Conservation (phyloP, 2,888 invertebrate genomes). For the Philaethria dido region DNA sequence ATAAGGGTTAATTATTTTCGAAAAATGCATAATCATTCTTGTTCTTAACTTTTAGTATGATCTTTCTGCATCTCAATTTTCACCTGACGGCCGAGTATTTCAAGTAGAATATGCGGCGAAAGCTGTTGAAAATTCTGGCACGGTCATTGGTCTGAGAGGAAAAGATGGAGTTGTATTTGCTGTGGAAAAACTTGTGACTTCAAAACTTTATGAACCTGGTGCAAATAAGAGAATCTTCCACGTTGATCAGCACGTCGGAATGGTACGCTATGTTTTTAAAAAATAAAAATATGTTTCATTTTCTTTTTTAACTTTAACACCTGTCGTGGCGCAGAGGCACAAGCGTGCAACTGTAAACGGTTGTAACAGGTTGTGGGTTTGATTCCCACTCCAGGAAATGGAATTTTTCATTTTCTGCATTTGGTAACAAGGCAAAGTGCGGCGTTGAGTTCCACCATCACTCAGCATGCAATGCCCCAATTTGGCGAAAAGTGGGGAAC, state of each 20-base stretch:
- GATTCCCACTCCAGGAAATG: too few species aligned
- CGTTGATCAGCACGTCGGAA: constrained; percentile 96
- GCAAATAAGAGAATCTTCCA: constrained; percentile 96
- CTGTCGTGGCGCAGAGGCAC: background rate
- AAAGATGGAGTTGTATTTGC: constrained; percentile 99
- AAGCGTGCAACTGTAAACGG: too few species aligned
- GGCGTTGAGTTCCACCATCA: too few species aligned
- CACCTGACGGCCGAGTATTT: constrained; percentile 99
- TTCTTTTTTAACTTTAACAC: background rate
- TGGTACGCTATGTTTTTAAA: constrained; percentile 83
- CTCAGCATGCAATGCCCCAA: too few species aligned
- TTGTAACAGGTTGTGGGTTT: too few species aligned
- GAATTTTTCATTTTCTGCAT: too few species aligned
- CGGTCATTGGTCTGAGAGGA: constrained; percentile 96
- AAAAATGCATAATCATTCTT: constrained; percentile 47
- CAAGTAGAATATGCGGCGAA: constrained; percentile 99
- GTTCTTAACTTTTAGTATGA: constrained; percentile 90
- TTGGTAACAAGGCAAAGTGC: too few species aligned
- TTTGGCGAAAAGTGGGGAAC: too few species aligned
- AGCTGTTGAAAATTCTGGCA: constrained; percentile 99
- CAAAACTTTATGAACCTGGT: constrained; percentile 95
- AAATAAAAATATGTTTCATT: background rate
- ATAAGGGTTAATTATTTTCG: background rate
- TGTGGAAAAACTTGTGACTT: constrained; percentile 97
- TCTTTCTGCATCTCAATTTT: constrained; percentile 99